phyloP scores from a whole-genome alignment of 1,140 invertebrate genomes.

The Drosophila novamexicana region DNA sequence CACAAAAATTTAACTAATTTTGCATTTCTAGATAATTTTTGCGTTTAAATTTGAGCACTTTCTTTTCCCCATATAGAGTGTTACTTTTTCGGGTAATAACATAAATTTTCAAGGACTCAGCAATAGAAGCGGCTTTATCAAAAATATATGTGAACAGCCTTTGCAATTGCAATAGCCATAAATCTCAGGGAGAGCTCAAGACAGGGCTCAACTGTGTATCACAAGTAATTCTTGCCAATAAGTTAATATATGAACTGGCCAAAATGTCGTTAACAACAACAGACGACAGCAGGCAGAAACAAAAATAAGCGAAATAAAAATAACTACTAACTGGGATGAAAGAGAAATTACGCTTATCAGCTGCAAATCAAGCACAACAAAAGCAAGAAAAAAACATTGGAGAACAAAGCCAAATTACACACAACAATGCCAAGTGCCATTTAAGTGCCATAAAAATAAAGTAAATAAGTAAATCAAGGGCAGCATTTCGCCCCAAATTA shows the following conservation, averaged over 20 bases:
- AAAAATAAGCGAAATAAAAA: constrained; percentile 19
- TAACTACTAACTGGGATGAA: neutral
- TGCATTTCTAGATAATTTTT: no score
- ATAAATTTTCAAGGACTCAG: neutral
- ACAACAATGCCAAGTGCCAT: constrained; percentile 63
- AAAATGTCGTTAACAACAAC: constrained; percentile 40
- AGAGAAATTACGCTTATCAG: constrained; percentile 66
- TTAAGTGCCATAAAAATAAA: constrained; percentile 76
- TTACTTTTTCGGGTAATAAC: neutral
- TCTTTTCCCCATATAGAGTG: no score
- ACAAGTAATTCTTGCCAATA: constrained; percentile 64
- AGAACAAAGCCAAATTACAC: constrained; percentile 65
- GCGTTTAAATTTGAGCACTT: no score
- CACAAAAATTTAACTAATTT: no score
- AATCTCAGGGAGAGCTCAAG: constrained; percentile 14
- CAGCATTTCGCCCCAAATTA: constrained; percentile 53
- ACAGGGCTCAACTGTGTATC: constrained; percentile 16
- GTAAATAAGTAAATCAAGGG: constrained; percentile 79
- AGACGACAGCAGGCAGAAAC: neutral
- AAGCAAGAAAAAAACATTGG: constrained; percentile 31
- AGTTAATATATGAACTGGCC: constrained; percentile 50
- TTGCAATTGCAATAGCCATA: constrained; percentile 35
- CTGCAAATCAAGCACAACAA: constrained; percentile 45
- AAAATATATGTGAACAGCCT: constrained; percentile 23
- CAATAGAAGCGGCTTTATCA: constrained; percentile 1